Conservation (phyloP, 2,797 vertebrate species). For the Sebastolobus altivelis region DNA sequence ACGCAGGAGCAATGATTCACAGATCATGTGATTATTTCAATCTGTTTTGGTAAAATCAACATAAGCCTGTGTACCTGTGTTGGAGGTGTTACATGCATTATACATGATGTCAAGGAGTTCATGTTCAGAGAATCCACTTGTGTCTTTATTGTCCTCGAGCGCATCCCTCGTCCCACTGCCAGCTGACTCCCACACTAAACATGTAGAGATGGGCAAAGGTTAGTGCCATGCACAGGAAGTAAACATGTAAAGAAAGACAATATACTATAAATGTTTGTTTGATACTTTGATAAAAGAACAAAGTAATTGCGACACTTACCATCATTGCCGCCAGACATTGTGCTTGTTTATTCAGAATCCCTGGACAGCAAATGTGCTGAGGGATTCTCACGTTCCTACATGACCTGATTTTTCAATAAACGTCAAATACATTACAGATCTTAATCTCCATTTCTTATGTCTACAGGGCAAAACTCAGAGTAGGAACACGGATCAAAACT, state of each 20-base stretch:
- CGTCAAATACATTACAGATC: background rate
- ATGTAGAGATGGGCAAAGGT: background rate
- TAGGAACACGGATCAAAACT: background rate
- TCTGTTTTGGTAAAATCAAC: background rate
- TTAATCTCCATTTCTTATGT: conserved; percentile 13
- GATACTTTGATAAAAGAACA: background rate
- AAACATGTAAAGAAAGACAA: background rate
- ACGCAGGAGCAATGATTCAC: background rate
- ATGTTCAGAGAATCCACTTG: conserved; percentile 80
- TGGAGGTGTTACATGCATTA: conserved; percentile 76
- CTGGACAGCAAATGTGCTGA: conserved; percentile 31
- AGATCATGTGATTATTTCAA: background rate
- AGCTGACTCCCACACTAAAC: conserved; percentile 68
- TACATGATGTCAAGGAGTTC: conserved; percentile 86
- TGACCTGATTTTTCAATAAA: conserved; percentile 27
- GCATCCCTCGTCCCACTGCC: conserved; percentile 41
- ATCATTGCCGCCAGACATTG: conserved; percentile 66
- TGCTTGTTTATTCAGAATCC: conserved; percentile 55
- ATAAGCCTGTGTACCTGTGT: conserved; percentile 70
- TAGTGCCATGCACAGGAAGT: background rate
- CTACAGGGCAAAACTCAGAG: conserved; percentile 38
- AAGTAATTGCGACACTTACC: conserved; percentile 56
- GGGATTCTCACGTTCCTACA: conserved; percentile 27
- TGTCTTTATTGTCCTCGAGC: conserved; percentile 59
- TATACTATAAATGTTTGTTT: background rate